Base-by-base conservation (phyloP, 2,888 invertebrate genomes). In the Hydrotaea diabolus region DNA sequence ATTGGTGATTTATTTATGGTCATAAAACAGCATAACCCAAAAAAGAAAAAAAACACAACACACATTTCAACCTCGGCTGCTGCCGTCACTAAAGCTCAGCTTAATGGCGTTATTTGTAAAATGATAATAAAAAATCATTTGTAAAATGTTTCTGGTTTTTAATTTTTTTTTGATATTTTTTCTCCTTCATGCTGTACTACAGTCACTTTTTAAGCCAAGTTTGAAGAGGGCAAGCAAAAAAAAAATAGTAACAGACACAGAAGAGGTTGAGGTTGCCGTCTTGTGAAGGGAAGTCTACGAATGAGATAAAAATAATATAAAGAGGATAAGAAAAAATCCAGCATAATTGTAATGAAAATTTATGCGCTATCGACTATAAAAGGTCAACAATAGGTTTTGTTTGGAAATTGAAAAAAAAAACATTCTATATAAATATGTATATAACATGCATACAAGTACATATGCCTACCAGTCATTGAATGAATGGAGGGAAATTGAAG, bases 281-380 rank as follows among this genome's bases (percentile, higher is more conserved):
- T 64, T 36, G 64, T 5, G 31, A n/a, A 13, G 26, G 59, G 64
- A 21, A 19, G 31, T 13, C 59, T 59, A n/a, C 31, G 31, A 31
- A 59, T 64, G 31, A 17, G 17, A 15, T 21, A 39, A 5, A 64
- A n/a, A 64, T 36, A 5, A 64, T 2, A 64, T 36, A 64, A 26
- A 64, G 17, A 62, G 8, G n/a, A 62, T 7, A 57, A 13, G 31
- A 31, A 62, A 62, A 26, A 62, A 62, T 66, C 39, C 15, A 53
- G 53, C 69, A 62, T 69, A 75, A 75, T 80, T 80, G 74, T 75
- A 80, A 80, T 82, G 77, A 69, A 77, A 82, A 79, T 76, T 76
- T 79, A 76, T 83, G 74, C 59, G 31, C 1, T 53, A 59, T 43
- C 17, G 17, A n/a, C 69, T 80, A 59, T 49, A 77, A 55, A 77